A percentile compares a stretch with the other conserved stretches of the same genome.
phyloP scores from a whole-genome alignment of 2,113 vertebrate species.

The Taxidea taxus region DNA sequence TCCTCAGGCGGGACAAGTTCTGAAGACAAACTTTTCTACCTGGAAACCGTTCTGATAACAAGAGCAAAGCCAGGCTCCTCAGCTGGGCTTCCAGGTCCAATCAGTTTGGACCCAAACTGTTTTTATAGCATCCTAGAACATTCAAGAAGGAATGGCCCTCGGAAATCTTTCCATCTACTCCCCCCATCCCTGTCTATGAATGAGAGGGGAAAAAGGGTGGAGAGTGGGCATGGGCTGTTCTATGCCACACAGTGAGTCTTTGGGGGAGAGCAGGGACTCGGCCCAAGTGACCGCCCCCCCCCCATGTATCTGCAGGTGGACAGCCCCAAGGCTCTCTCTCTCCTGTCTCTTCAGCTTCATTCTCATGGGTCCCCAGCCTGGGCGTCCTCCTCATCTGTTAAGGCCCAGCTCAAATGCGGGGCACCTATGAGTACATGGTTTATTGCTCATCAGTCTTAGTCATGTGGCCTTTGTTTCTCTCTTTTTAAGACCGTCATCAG shows the following conservation, averaged over 20 bases:
- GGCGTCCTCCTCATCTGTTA: neutral
- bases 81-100: neutral
- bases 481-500: neutral
- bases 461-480: neutral
- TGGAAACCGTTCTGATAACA: neutral
- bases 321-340: neutral
- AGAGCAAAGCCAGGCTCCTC: neutral
- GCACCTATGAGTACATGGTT: neutral
- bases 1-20: constrained; percentile 29
- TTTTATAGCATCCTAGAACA: neutral
- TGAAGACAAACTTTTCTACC: constrained; percentile 62
- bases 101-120: neutral
- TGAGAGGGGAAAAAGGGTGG: neutral
- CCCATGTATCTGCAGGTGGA: neutral
- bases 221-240: neutral
- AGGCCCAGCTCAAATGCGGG: neutral
- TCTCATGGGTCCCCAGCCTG: neutral
- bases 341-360: neutral
- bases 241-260: neutral
- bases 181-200: neutral
- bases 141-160: neutral
- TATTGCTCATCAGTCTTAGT: neutral
- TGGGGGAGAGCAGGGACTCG: neutral
- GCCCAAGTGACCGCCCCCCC: neutral
- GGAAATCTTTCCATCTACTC: neutral